Conservation (phyloP, 2,797 vertebrate genomes). For the Phalloptychus januarius region DNA sequence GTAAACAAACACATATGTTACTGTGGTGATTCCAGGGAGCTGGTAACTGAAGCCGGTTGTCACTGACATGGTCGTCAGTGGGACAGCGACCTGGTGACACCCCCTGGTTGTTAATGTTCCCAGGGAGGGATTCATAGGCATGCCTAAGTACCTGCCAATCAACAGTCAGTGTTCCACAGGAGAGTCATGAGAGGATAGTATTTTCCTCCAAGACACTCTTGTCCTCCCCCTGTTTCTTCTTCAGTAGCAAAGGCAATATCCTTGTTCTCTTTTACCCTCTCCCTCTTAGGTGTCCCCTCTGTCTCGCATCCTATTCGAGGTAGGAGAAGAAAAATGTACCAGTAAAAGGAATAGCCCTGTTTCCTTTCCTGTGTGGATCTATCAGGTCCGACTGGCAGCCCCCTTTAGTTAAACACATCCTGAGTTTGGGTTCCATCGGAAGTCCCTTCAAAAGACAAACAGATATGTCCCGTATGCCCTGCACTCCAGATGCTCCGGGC, state of each 20-base stretch:
- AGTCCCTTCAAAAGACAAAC: slow-evolving; percentile 51
- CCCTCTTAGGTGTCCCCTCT: slow-evolving; percentile 71
- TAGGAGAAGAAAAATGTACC: slow-evolving; percentile 48
- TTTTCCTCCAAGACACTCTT: slow-evolving; percentile 57
- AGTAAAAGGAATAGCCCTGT: slow-evolving; percentile 51
- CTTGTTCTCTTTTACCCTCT: slow-evolving; percentile 71
- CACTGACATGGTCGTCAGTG: slow-evolving; percentile 80
- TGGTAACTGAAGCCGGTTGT: slow-evolving; percentile 87
- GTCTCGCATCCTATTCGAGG: slow-evolving; percentile 62
- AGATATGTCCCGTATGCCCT: slow-evolving; percentile 47
- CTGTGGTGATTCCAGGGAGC: slow-evolving; percentile 91
- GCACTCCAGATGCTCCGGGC: slow-evolving; percentile 56
- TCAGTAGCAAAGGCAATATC: slow-evolving; percentile 66
- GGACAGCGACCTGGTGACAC: slow-evolving; percentile 67
- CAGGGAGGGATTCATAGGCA: slow-evolving; percentile 65
- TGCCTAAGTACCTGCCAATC: slow-evolving; percentile 52
- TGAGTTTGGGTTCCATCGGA: slow-evolving; percentile 67
- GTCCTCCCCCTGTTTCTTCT: slow-evolving; percentile 51
- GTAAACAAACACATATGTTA: slow-evolving; percentile 99
- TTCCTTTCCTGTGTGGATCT: slow-evolving; percentile 55
- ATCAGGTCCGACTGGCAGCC: slow-evolving; percentile 65
- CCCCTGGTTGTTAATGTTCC: slow-evolving; percentile 64
- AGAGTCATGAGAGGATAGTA: slow-evolving; percentile 68
- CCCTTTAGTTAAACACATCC: slow-evolving; percentile 70
- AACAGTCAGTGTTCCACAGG: slow-evolving; percentile 68